These are phyloP conservation scores for Denticeps clupeoides DNA, from an alignment of 2,797 vertebrate genomes.

Conservation along the genomic window DNA sequence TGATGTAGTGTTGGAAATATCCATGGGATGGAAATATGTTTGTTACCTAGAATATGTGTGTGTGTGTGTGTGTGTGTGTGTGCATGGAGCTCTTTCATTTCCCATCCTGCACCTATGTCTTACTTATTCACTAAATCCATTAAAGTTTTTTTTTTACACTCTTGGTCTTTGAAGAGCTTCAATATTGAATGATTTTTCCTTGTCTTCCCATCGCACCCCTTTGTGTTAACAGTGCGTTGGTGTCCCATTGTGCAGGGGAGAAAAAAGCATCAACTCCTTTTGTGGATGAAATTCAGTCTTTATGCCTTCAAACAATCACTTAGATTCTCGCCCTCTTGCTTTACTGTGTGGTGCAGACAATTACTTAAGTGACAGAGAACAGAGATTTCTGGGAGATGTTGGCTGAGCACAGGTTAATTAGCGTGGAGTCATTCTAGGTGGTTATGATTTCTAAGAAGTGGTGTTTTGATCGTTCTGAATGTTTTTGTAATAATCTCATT, in stretches of 20 bases:
- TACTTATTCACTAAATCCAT: neutral
- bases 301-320: no score
- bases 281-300: constrained; percentile 3
- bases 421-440: constrained; percentile 5
- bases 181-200: constrained; percentile 31
- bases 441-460: constrained; percentile 6
- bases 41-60: neutral
- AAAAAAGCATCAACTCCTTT: constrained; percentile 14
- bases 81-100: neutral
- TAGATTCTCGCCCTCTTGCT: no score
- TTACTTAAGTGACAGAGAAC: no score
- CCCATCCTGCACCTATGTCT: neutral
- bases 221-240: constrained; percentile 23
- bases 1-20: no score
- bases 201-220: constrained; percentile 23
- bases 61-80: constrained; percentile 2
- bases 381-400: constrained; percentile 3
- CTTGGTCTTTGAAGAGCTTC: constrained; percentile 32
- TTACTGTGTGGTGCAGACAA: no score
- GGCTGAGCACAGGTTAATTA: constrained; percentile 12
- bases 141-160: neutral
- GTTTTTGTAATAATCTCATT: constrained; percentile 12
- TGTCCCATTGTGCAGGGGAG: constrained; percentile 29
- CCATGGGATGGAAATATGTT: no score
- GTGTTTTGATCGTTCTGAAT: neutral